A percentile compares a stretch with the other conserved stretches of the same genome.
Conservation (phyloP, 2,888 invertebrate genomes). For the Carterocephalus palaemon region DNA sequence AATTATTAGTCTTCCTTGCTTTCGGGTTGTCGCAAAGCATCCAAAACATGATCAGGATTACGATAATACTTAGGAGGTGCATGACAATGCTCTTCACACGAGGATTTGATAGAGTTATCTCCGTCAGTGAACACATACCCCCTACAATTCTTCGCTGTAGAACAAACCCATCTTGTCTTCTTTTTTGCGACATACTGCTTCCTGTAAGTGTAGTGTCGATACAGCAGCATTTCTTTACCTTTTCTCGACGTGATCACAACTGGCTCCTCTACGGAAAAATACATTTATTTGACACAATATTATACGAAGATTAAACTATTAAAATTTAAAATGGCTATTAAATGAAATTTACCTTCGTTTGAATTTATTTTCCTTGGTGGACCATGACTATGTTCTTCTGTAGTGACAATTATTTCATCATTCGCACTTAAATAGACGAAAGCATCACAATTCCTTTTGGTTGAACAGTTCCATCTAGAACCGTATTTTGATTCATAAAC, state of each 20-base stretch:
- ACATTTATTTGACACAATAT: background rate
- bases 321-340: too few relatives aligned
- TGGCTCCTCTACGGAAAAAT: slow-evolving; percentile 49
- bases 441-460: slow-evolving; percentile 50
- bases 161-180: slow-evolving; percentile 63
- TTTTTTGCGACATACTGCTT: slow-evolving; percentile 53
- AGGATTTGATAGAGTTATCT: slow-evolving; percentile 51
- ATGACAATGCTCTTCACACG: slow-evolving; percentile 57
- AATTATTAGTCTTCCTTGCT: too few relatives aligned
- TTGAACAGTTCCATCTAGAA: slow-evolving; percentile 55
- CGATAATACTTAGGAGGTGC: slow-evolving; percentile 66
- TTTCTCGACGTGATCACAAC: slow-evolving; percentile 65
- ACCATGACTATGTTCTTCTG: slow-evolving; percentile 48
- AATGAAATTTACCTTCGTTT: slow-evolving; percentile 3
- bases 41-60: slow-evolving; percentile 56
- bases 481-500: slow-evolving; percentile 50
- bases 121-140: slow-evolving; percentile 59
- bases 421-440: slow-evolving; percentile 51
- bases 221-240: slow-evolving; percentile 66
- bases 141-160: slow-evolving; percentile 63
- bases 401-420: slow-evolving; percentile 52
- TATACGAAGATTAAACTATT: too few relatives aligned
- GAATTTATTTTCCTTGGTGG: slow-evolving; percentile 16
- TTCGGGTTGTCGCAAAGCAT: slow-evolving; percentile 57
- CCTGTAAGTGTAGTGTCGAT: slow-evolving; percentile 61